Evolutionary conservation across 2,888 invertebrate genomes (phyloP).

Genomic region (Amblyteles armatorius): DNA sequence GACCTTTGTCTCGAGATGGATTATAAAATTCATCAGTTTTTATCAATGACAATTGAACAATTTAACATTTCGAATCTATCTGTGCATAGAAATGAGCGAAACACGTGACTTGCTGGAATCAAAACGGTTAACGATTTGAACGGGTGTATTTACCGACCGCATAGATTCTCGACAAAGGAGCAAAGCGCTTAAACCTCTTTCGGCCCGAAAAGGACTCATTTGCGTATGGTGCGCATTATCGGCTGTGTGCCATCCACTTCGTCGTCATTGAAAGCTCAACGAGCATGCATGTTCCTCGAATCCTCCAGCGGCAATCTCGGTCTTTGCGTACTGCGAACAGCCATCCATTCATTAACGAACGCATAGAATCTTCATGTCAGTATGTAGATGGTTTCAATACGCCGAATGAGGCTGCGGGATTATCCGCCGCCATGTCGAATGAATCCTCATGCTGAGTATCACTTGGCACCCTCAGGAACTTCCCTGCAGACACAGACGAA

Average conservation of each 20-base stretch:
- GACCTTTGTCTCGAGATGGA: background rate
- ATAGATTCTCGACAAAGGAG: background rate
- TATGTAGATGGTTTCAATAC: background rate
- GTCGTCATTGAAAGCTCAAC: conserved; percentile 13
- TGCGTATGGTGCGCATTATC: background rate
- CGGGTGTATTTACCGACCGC: background rate
- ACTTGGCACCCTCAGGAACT: background rate
- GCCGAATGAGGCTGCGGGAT: conserved; percentile 9
- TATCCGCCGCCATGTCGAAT: background rate
- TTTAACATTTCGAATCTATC: background rate
- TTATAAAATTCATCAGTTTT: background rate
- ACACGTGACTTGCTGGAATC: background rate
- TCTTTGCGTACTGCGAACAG: conserved; percentile 1
- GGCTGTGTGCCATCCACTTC: background rate
- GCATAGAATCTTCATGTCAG: background rate
- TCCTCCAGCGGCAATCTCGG: background rate
- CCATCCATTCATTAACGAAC: conserved; percentile 11
- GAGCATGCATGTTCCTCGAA: conserved; percentile 6
- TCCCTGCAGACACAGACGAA: background rate
- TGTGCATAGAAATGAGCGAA: background rate
- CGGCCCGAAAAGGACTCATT: conserved; percentile 9
- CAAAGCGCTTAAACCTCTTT: conserved; percentile 21
- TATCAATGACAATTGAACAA: background rate
- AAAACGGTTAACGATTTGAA: background rate
- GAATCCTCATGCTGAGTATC: background rate